These are phyloP conservation scores for Colistium nudipinnis DNA, from an alignment of 2,113 vertebrate species.

Conservation along the genomic window DNA sequence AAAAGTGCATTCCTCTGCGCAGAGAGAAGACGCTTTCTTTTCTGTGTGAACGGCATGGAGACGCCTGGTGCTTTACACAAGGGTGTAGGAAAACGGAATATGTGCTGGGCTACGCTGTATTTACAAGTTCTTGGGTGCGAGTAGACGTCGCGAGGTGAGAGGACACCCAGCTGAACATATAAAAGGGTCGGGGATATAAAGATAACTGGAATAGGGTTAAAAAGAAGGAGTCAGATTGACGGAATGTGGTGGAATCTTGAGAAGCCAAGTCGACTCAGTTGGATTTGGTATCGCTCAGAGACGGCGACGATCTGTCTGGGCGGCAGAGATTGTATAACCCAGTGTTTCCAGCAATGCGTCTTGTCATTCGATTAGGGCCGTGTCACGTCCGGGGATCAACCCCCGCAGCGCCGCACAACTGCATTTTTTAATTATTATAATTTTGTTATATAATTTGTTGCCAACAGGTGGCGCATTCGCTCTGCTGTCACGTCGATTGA, in stretches of 20 bases:
- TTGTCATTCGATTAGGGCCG: no score
- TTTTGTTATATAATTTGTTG: no score
- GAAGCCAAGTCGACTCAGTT: background rate
- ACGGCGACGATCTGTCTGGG: no score
- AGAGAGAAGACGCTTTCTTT: conserved; percentile 18
- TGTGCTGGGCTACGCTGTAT: background rate
- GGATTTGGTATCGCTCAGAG: no score
- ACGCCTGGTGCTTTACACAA: conserved; percentile 4
- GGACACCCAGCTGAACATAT: background rate
- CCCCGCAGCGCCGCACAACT: no score
- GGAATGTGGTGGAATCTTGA: background rate
- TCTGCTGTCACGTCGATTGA: no score
- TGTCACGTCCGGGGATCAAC: no score
- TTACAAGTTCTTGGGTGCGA: background rate
- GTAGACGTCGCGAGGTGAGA: conserved; percentile 14
- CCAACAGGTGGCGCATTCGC: background rate
- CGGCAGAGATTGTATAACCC: background rate
- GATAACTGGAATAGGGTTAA: background rate
- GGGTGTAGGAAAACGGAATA: background rate
- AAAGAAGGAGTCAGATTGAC: background rate
- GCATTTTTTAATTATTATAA: no score
- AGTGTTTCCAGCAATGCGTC: background rate
- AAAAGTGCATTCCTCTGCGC: no score
- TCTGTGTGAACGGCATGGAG: background rate
- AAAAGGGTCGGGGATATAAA: background rate